phyloP scores from a whole-genome alignment of 2,113 vertebrate species.

The Stictonetta naevosa region DNA sequence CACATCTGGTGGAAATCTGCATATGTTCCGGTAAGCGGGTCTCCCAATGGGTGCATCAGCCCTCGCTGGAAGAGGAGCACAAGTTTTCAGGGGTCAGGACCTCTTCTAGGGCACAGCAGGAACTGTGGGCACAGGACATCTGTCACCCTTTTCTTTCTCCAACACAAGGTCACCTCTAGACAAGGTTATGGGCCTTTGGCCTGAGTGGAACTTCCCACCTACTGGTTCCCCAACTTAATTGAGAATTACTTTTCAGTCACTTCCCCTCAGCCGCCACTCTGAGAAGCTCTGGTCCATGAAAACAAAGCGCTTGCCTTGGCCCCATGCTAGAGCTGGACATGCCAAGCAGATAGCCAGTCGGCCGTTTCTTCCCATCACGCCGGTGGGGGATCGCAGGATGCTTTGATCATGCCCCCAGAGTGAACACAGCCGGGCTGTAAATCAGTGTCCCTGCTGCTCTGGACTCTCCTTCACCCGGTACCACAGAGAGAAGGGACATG shows the following conservation, averaged over 20 bases:
- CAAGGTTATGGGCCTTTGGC: constrained; percentile 2
- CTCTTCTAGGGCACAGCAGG: background rate
- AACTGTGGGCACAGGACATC: background rate
- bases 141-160: constrained; percentile 7
- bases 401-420: constrained; percentile 60
- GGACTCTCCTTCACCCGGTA: background rate
- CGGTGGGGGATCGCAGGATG: background rate
- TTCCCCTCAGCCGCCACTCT: constrained; percentile 52
- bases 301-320: constrained; percentile 50
- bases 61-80: background rate
- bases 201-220: constrained; percentile 29
- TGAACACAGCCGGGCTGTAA: constrained; percentile 49
- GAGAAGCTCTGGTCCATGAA: constrained; percentile 63
- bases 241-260: constrained; percentile 61
- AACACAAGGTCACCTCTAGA: constrained; percentile 15
- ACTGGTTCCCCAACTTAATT: constrained; percentile 58
- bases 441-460: constrained; percentile 59
- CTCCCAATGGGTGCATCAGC: background rate
- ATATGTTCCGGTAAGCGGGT: background rate
- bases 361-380: constrained; percentile 64
- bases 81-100: background rate
- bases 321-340: constrained; percentile 51
- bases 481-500: background rate
- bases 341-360: constrained; percentile 56
- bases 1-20: background rate